Base-by-base conservation (phyloP, 2,113 vertebrate genomes). In the Toxotes jaculatrix region DNA sequence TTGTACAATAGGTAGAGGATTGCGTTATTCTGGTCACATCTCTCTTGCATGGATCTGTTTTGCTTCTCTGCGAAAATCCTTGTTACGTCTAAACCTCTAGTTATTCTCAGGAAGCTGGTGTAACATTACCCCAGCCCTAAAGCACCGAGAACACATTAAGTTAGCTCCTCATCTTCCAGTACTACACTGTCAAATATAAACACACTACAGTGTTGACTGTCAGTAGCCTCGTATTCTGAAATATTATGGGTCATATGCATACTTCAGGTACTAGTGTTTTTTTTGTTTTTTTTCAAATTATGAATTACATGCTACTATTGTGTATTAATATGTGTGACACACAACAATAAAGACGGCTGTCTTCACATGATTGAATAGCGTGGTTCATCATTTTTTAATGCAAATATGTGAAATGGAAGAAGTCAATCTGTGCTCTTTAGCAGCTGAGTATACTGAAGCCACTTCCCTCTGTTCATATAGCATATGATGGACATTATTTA, bases 321-420 rank as follows among this genome's bases (percentile, higher is more conserved):
- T 74, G 36, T 55, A 36, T 45, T 32, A 56, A 16, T 64, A 56
- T 75, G 51, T 82, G 79, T 82, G 67, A 71, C 68, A 70, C 42
- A 71, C 70, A 49, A 53, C 85, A 82, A 77, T 61, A 70, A 63
- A 76, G 55, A 77, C 19, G n/a, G 53, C 84, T 82, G 73, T 68
- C 63, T 72, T 64, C 56, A 64, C 78, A 79, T 85, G 76, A 86
- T 85, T 77, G 70, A 79, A 70, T 69, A 59, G 71, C 68, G 38
- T 27, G 51, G 36, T 45, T 88, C 79, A 91, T 94, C 16, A 36
- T 92, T 93, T 78, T 92, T 93, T 92, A 79, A 94, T 91, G 68
- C 36, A 76, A 83, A 74, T 84, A 85, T 81, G 77, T 85, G 79
- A 84, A 90, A 88, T 87, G 85, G 73, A 82, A 69, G 65, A 77